These are phyloP conservation scores for Spodoptera exigua DNA, from an alignment of 2,888 invertebrate species.

Conservation along the genomic window DNA sequence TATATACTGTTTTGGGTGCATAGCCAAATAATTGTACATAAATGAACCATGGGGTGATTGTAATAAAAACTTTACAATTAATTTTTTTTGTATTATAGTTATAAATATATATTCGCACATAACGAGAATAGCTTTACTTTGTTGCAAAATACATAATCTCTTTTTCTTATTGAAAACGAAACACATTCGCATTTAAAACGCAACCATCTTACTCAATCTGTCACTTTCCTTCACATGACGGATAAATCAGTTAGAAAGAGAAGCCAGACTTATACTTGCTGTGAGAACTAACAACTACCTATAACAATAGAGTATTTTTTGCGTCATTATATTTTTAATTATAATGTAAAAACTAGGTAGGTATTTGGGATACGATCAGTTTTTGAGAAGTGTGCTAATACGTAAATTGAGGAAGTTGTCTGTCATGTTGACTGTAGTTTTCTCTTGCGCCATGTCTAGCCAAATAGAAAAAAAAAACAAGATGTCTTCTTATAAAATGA, in stretches of 20 bases:
- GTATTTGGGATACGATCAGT: constrained; percentile 63
- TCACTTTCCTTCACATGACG: constrained; percentile 64
- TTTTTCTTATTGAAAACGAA: constrained; percentile 64
- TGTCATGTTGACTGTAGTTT: constrained; percentile 1
- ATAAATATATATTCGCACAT: background rate
- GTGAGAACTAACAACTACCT: constrained; percentile 68
- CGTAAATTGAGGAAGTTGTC: constrained; percentile 12
- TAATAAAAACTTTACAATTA: too few species aligned
- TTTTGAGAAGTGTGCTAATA: constrained; percentile 14
- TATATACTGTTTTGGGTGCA: too few species aligned
- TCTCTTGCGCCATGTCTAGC: background rate
- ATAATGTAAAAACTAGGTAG: constrained; percentile 56
- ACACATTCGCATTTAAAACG: constrained; percentile 57
- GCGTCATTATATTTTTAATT: constrained; percentile 63
- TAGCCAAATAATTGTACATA: too few species aligned
- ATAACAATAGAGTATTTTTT: constrained; percentile 69
- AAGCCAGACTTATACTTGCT: constrained; percentile 58
- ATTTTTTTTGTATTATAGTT: background rate
- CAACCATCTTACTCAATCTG: constrained; percentile 34
- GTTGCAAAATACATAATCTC: constrained; percentile 44
- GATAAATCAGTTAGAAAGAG: constrained; percentile 61
- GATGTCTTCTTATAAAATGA: constrained; percentile 2
- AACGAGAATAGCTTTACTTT: background rate
- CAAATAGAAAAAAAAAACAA: constrained; percentile 14
- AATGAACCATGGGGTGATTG: too few species aligned